Evolutionary conservation across 2,797 vertebrate genomes (phyloP).

Genomic region (Lophotriccus pileatus): DNA sequence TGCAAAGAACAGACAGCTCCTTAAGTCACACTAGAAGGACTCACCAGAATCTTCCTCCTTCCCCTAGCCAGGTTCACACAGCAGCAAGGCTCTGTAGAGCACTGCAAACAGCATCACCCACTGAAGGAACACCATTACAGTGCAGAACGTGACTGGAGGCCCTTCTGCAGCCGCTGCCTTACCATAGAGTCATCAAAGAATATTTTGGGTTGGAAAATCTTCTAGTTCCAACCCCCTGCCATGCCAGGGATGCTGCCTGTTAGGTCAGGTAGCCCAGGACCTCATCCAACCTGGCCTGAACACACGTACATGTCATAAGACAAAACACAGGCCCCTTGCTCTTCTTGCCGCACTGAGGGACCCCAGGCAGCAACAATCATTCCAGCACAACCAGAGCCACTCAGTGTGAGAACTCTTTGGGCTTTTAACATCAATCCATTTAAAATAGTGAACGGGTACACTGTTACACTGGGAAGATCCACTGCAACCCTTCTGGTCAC

Average conservation of each 20-base stretch:
- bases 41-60: neutral
- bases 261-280: neutral
- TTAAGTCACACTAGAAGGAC: neutral
- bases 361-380: neutral
- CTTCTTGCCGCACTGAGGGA: neutral
- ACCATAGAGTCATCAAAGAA: neutral
- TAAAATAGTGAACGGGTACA: neutral
- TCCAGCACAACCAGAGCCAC: neutral
- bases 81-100: neutral
- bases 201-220: neutral
- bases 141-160: neutral
- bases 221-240: neutral
- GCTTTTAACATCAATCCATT: neutral
- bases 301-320: fast-evolving
- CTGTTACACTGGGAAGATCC: neutral
- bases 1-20: neutral
- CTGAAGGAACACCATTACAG: neutral
- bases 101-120: neutral
- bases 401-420: neutral
- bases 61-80: neutral
- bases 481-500: no score
- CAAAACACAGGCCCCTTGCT: neutral
- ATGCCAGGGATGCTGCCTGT: neutral
- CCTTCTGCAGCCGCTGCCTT: neutral
- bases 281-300: neutral